Base-by-base conservation (phyloP, 2,888 invertebrate genomes). In the Agriopis aurantiaria region DNA sequence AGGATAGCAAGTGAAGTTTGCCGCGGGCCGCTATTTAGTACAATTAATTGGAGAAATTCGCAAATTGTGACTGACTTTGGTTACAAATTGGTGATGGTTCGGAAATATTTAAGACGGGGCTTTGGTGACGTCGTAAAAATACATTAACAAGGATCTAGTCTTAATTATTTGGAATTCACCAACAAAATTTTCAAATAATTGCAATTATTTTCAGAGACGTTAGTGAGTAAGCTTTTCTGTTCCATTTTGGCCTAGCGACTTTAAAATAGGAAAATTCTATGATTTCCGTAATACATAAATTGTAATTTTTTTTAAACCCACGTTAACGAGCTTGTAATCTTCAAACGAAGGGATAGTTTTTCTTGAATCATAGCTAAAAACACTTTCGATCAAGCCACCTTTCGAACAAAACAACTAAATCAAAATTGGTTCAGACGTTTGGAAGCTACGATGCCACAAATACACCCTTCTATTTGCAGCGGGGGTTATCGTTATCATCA, bases 11-110 rank as follows among this genome's bases (percentile, higher is more conserved):
- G 14, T 9, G 14, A 57, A 17, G 6, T n/a, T n/a, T n/a, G n/a
- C n/a, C 43, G 14, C 1, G 33, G n/a, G 48, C 10, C 53, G 41
- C 8, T 41, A 9, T 10, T 23, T 43, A 14, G 12, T 61, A 8
- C 10, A 17, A 12, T 60, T 71, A 68, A 65, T 69, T 62, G 74
- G 62, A 23, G 70, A 70, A 74, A 71, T 74, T 60, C 69, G 52
- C 69, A 69, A 73, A 70, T 74, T 65, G 71, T 62, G 58, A 69
- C 58, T 23, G 62, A 40, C 53, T 65, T 23, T 11, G 58, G 70
- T 63, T 70, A 66, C 62, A 59, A 70, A 70, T 70, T 66, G 61
- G 62, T 23, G 59, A 68, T 65, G 64, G 58, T 70, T 67, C 53
- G 51, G 62, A 69, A 71, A 58, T 63, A 65, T 62, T 51, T 56